Evolutionary conservation across 2,797 vertebrate species (phyloP), one percentile per base, ranked within the genome.

Genomic region (Cynodonichthys magdalenae): DNA sequence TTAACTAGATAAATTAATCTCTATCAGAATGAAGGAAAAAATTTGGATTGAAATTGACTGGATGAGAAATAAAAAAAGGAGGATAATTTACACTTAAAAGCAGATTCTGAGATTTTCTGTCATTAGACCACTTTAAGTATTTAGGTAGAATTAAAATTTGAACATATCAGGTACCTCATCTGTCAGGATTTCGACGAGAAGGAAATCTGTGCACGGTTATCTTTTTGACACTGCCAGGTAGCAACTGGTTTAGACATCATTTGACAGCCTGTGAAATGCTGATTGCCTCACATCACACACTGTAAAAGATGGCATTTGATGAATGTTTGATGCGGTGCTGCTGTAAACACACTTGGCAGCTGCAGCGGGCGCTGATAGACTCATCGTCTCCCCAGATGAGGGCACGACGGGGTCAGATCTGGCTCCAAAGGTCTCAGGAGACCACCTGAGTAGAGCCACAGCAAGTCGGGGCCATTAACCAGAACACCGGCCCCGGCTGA

Each of bases 251-350:
- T 92, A 89, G 90, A 90, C 91, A 88, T 88, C 83, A 83, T 92
- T 90, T 93, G 91, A 93, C 92, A 92, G 92, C 87, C 92, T 93
- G 92, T 94, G 92, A 93, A 93, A 94, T 92, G 92, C 90, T 92
- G 94, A 93, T 94, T 93, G 92, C 87, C 88, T 89, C 93, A 93
- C 93, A 94, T 93, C 92, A 93, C 91, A 92, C 87, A 89, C 90
- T 89, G 87, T 91, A 92, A 92, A 24, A 93, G 91, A 93, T 91
- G 91, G 87, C 88, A 91, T 93, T 91, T 94, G 93, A 93, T 94
- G 92, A 93, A 92, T 90, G 92, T 93, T 94, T 94, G 92, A 94
- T 93, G 90, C 82, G 42, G 71, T 84, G 87, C 93, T 92, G 91
- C 92, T 92, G 92, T 92, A 93, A 92, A 92, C 90, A 92, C 92